Evolutionary conservation across 2,797 vertebrate genomes (phyloP), one percentile per base, ranked within the genome.

Genomic region (Microctenopoma lineatum): DNA sequence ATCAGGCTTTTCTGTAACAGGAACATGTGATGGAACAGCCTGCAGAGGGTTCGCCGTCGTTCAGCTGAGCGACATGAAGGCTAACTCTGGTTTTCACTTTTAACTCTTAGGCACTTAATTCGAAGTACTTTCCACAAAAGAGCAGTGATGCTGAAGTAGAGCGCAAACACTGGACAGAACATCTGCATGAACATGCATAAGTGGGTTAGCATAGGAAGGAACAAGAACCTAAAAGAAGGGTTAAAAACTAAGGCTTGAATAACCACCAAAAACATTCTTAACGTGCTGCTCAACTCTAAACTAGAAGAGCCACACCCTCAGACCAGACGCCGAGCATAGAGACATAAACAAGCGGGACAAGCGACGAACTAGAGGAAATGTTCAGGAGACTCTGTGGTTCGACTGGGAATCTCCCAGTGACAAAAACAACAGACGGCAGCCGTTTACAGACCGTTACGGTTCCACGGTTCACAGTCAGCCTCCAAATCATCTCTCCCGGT

Each of bases 131-230:
- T 66, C 41, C 73, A 62, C 52, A 4, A 52, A 80, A 60, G 68
- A 73, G 56, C 60, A 27, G 78, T 1, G 61, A 79, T 71, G 84
- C 73, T 57, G 77, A 71, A 60, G 84, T 74, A 73, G 82, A 86
- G 87, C 88, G 88, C 84, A 85, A 90, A 91, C 88, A 89, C 83
- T 67, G 79, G 68, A 77, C 77, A 84, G 52, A 68, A 75, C 80
- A n/a, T 42, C 41, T 42, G 41, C 41, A 42, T 44, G 44, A 81
- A 87, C 89, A 90, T 90, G 91, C 86, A 88, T 21, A 21, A 21
- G 21, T 21, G 21, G 21, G 21, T 21, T 21, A 21, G 21, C 21
- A 21, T 21, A 21, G 2, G 21, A 21, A 21, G 21, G 42, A 5
- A 51, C 61, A 18, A 32, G 39, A 65, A 60, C 53, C 65, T 67